These are phyloP conservation scores for Mandrillus leucophaeus DNA, from an alignment of 2,113 vertebrate species.

Conservation along the genomic window DNA sequence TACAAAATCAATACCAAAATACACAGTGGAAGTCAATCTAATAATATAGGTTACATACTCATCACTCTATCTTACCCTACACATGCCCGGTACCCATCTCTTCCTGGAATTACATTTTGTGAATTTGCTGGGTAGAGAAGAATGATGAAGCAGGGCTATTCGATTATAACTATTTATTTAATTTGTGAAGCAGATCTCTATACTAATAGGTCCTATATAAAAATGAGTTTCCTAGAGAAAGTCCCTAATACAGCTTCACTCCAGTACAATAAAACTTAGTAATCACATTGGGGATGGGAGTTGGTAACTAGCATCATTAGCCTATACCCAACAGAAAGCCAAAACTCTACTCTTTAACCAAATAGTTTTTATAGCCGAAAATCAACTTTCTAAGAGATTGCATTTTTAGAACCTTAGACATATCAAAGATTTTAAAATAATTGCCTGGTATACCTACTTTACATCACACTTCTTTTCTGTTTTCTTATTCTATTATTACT, in stretches of 20 bases:
- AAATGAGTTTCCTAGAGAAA: not conserved
- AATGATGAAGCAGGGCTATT: not conserved
- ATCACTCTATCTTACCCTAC: not conserved
- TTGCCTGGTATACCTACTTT: not conserved
- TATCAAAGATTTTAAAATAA: not conserved
- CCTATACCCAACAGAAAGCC: not conserved
- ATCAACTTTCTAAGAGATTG: not conserved
- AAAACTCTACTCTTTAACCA: not conserved
- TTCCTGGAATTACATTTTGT: not conserved
- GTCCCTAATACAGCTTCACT: not conserved
- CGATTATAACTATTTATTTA: not conserved
- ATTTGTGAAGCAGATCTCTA: not conserved
- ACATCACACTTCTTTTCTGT: not conserved
- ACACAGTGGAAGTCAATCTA: not conserved
- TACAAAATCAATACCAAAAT: not conserved
- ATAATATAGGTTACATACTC: not conserved
- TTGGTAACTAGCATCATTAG: not conserved
- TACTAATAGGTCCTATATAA: not conserved
- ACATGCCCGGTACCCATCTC: not conserved
- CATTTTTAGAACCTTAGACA: not conserved
- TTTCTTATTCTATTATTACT: not conserved
- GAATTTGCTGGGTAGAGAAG: not conserved
- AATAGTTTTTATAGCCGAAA: not conserved
- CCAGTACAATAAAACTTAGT: not conserved
- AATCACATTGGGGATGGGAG: rapidly evolving